phyloP scores from a whole-genome alignment of 2,888 invertebrate species.

The Archips crataeganus region DNA sequence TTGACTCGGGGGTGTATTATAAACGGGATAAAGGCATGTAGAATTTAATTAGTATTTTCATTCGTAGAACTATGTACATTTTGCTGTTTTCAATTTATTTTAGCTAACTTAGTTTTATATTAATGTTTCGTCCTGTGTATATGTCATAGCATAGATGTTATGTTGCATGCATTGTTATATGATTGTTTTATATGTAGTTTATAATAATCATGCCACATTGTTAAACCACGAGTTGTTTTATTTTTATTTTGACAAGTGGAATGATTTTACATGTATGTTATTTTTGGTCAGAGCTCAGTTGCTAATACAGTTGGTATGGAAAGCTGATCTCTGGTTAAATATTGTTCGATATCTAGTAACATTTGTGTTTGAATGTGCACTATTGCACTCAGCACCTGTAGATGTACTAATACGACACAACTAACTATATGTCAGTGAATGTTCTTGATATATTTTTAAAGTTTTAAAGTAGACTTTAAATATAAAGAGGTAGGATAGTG shows the following conservation, averaged over 20 bases:
- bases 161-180: slow-evolving; percentile 72
- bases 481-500: not conserved
- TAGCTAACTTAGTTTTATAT: slow-evolving; percentile 47
- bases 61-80: slow-evolving; percentile 12
- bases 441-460: slow-evolving; percentile 45
- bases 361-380: slow-evolving; percentile 56
- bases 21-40: slow-evolving; percentile 12
- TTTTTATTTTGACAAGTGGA: slow-evolving; percentile 10
- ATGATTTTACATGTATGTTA: not conserved
- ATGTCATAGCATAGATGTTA: slow-evolving; percentile 49
- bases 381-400: slow-evolving; percentile 68
- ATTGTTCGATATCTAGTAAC: slow-evolving; percentile 43
- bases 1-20: not conserved
- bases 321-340: slow-evolving; percentile 27
- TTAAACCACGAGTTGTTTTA: not conserved
- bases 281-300: slow-evolving; percentile 6
- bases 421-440: slow-evolving; percentile 58
- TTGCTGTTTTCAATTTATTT: slow-evolving; percentile 21
- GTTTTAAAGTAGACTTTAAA: not conserved
- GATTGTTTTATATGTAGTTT: slow-evolving; percentile 21
- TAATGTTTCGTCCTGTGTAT: slow-evolving; percentile 48
- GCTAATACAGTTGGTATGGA: not conserved
- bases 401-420: slow-evolving; percentile 72
- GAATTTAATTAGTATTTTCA: slow-evolving; percentile 5
- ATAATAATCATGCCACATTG: slow-evolving; percentile 21